Percentiles rank a stretch among this genome's conserved stretches.
Evolutionary conservation across 1,140 invertebrate genomes (phyloP).

Genomic region (Maconellicoccus hirsutus): DNA sequence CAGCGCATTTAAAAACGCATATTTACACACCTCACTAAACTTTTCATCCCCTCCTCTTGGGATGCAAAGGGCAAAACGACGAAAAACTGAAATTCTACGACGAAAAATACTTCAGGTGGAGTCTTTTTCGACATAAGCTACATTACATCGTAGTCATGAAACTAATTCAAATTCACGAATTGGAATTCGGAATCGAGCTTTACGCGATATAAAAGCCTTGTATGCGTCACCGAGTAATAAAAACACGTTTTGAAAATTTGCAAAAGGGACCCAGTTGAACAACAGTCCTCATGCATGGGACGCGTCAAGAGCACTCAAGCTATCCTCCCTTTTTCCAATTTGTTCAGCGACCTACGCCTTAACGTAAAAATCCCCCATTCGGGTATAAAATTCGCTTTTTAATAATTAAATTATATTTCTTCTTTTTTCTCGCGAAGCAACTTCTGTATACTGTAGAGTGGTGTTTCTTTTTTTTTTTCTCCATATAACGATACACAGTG

Average conservation of each 20-base stretch:
- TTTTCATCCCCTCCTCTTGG: too few species aligned
- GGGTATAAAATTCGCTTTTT: constrained; percentile 17
- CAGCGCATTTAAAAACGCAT: too few species aligned
- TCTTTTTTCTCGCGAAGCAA: constrained; percentile 2
- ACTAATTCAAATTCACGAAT: too few species aligned
- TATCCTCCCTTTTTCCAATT: constrained; percentile 21
- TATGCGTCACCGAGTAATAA: constrained; percentile 11
- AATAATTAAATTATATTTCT: constrained; percentile 23
- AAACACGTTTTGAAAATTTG: constrained; percentile 16
- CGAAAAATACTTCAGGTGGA: too few species aligned
- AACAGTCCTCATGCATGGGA: constrained; percentile 21
- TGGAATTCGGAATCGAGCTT: too few species aligned
- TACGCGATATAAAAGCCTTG: background rate
- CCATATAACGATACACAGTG: background rate
- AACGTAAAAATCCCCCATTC: background rate
- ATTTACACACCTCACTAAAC: too few species aligned
- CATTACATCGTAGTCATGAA: too few species aligned
- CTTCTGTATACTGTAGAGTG: background rate
- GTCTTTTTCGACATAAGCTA: too few species aligned
- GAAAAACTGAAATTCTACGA: too few species aligned
- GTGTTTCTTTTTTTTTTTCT: background rate
- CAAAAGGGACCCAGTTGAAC: constrained; percentile 14
- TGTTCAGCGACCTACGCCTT: constrained; percentile 8
- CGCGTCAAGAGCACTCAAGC: constrained; percentile 16
- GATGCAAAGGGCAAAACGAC: too few species aligned